Percentiles rank a stretch among this genome's conserved stretches.
These are phyloP conservation scores for Aproaerema taeniolella DNA, from an alignment of 2,888 invertebrate genomes.

Conservation along the genomic window DNA sequence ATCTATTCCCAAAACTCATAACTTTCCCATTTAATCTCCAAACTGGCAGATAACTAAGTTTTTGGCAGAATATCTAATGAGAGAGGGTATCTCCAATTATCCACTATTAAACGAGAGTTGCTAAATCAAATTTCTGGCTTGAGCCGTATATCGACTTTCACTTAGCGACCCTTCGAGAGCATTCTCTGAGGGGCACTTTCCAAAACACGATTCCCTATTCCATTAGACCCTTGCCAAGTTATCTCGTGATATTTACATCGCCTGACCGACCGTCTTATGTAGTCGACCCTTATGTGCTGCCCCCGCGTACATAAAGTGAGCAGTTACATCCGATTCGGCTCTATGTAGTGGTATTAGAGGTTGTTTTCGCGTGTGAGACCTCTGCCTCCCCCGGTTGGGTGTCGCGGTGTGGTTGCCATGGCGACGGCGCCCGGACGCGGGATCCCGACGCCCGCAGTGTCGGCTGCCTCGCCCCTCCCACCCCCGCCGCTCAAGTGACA, in stretches of 20 bases:
- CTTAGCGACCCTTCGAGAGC: constrained; percentile 54
- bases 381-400: constrained; percentile 28
- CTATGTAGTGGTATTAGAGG: constrained; percentile 41
- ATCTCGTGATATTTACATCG: constrained; percentile 76
- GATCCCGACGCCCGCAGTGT: constrained; percentile 80
- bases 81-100: constrained; percentile 7
- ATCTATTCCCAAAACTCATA: no score
- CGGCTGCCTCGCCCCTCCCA: constrained; percentile 67
- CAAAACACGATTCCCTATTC: constrained; percentile 73
- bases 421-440: constrained; percentile 79
- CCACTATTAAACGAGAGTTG: constrained; percentile 43
- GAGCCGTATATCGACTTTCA: constrained; percentile 69
- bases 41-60: constrained; percentile 11
- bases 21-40: no score
- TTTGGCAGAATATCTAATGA: constrained; percentile 8
- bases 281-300: constrained; percentile 57
- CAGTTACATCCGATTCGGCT: constrained; percentile 40
- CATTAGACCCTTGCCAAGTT: constrained; percentile 74
- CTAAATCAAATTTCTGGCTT: constrained; percentile 62
- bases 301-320: constrained; percentile 56
- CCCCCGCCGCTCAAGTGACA: constrained; percentile 73
- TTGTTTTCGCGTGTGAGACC: constrained; percentile 33
- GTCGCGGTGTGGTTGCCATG: constrained; percentile 77
- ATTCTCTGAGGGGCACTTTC: constrained; percentile 70
- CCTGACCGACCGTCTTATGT: constrained; percentile 75